Conservation (phyloP, 2,888 invertebrate species). For the Drosophila recens region DNA sequence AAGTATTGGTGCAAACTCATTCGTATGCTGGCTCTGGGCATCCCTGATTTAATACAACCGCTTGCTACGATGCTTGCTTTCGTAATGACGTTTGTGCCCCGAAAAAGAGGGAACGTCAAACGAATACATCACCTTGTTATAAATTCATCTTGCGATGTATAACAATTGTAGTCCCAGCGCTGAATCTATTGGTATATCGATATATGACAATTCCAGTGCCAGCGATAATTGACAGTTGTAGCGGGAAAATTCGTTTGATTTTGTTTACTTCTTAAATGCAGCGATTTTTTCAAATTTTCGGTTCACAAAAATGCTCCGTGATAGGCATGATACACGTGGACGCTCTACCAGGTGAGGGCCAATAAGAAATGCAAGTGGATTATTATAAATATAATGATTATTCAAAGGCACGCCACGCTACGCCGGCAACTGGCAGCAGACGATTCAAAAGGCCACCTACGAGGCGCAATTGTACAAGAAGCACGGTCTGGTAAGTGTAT, state of each 20-base stretch:
- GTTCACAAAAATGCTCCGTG: constrained; percentile 10
- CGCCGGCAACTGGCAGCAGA: constrained; percentile 11
- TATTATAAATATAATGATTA: not conserved
- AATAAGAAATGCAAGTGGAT: not conserved
- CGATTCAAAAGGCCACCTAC: constrained; percentile 4
- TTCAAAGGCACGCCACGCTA: constrained; percentile 4
- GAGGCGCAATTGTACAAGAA: constrained; percentile 7
- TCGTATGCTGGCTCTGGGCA: no score
- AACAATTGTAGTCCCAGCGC: not conserved
- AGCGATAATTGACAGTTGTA: not conserved
- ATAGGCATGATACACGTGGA: constrained; percentile 12
- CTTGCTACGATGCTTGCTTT: no score
- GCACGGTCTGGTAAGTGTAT: not conserved
- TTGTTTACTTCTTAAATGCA: not conserved
- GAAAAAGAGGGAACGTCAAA: no score
- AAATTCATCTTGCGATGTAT: no score
- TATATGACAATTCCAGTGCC: not conserved
- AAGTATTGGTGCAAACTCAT: no score
- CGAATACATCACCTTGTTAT: no score
- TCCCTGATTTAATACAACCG: no score
- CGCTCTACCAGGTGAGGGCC: constrained; percentile 3
- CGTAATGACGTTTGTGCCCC: no score
- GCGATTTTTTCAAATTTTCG: constrained; percentile 10
- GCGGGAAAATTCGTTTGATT: not conserved
- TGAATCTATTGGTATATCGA: not conserved